Percentiles rank a stretch among this genome's conserved stretches.
Conservation (phyloP, 2,113 vertebrate species). For the Grammomys surdaster region DNA sequence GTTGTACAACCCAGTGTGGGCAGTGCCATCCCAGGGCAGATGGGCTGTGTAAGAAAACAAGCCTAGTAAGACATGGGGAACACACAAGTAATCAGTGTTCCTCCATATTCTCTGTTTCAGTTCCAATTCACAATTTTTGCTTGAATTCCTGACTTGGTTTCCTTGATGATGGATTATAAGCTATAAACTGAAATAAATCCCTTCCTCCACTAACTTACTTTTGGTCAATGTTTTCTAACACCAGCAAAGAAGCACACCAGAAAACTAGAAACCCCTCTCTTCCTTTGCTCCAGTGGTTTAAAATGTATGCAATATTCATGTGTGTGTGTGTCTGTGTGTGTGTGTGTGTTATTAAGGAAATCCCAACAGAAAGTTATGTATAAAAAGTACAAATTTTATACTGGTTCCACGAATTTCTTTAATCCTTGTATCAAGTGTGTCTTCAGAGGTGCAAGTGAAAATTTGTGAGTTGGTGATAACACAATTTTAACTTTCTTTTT, state of each 20-base stretch:
- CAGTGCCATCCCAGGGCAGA: not conserved
- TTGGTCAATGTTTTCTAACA: not conserved
- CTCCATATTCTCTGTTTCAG: not conserved
- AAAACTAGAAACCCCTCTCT: not conserved
- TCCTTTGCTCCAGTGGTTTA: not conserved
- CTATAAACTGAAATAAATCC: not conserved
- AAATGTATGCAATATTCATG: not conserved
- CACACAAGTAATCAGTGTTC: not conserved
- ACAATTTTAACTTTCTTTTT: not conserved
- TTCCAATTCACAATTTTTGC: not conserved
- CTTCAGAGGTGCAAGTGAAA: not conserved
- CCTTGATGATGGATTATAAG: not conserved
- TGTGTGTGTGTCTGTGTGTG: not conserved
- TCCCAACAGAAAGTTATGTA: not conserved
- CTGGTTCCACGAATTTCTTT: not conserved
- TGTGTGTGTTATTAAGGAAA: not conserved
- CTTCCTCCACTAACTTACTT: not conserved
- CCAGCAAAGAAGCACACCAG: not conserved
- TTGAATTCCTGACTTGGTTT: not conserved
- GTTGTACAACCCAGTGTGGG: not conserved
- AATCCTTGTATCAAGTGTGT: not conserved
- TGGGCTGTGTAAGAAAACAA: not conserved
- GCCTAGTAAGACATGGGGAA: not conserved
- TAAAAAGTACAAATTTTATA: slow-evolving; percentile 14
- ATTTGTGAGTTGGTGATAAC: slow-evolving; percentile 1